These are phyloP conservation scores for Rhizoglyphus robini DNA, from an alignment of 1,140 invertebrate genomes.

Conservation along the genomic window DNA sequence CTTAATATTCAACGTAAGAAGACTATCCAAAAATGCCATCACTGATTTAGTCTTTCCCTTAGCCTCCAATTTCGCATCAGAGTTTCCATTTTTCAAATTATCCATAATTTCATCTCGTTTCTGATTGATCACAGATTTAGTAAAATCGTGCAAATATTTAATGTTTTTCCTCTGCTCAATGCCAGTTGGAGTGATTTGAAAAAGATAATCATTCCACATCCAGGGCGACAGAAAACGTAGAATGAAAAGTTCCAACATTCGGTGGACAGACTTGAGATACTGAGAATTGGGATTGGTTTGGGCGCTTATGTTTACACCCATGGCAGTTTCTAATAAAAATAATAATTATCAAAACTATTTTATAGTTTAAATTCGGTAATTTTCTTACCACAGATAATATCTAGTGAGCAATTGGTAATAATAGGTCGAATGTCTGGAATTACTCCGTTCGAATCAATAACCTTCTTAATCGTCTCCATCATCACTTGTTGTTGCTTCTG, in stretches of 20 bases:
- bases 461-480: constrained; percentile 8
- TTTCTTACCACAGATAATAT: constrained; percentile 55
- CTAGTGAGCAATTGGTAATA: constrained; percentile 64
- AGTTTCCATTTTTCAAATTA: not conserved
- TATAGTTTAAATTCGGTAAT: not conserved
- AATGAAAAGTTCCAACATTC: constrained; percentile 15
- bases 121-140: constrained; percentile 12
- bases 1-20: constrained; percentile 40
- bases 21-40: constrained; percentile 20
- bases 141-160: constrained; percentile 18
- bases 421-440: constrained; percentile 51
- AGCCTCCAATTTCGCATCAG: not conserved
- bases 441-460: not conserved
- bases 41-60: not conserved
- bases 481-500: constrained; percentile 50
- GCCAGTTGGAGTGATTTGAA: not conserved
- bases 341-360: not conserved
- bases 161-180: constrained; percentile 4
- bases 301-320: constrained; percentile 56
- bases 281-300: constrained; percentile 51
- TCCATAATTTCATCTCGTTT: constrained; percentile 12
- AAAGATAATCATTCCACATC: constrained; percentile 20
- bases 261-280: constrained; percentile 49
- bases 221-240: constrained; percentile 15
- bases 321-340: constrained; percentile 52